A percentile compares a stretch with the other conserved stretches of the same genome.
Evolutionary conservation across 2,797 vertebrate genomes (phyloP).

Genomic region (Rachycentron canadum): DNA sequence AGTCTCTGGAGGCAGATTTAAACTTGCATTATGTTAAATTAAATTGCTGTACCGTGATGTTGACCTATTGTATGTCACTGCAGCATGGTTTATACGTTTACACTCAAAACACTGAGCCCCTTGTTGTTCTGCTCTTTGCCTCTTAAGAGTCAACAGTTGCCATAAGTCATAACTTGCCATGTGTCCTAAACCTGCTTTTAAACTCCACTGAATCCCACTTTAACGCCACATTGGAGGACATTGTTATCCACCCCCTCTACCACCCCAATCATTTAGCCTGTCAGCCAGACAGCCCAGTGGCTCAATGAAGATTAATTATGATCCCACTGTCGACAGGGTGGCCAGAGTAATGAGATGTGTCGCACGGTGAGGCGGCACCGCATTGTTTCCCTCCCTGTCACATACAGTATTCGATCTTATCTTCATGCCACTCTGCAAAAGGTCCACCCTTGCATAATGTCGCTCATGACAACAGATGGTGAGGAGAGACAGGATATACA

Average conservation of each 20-base stretch:
- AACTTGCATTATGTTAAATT: constrained; percentile 15
- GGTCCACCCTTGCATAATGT: constrained; percentile 38
- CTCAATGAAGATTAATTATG: constrained; percentile 81
- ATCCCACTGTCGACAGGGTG: constrained; percentile 61
- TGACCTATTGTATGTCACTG: constrained; percentile 6
- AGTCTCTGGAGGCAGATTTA: constrained; percentile 18
- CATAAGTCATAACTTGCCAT: constrained; percentile 14
- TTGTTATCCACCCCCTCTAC: constrained; percentile 56
- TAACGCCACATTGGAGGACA: constrained; percentile 59
- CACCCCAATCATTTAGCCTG: constrained; percentile 74
- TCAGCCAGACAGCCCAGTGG: constrained; percentile 63
- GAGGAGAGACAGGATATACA: constrained; percentile 26
- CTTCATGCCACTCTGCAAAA: constrained; percentile 36
- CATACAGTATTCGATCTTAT: constrained; percentile 49
- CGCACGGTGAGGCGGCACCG: constrained; percentile 39
- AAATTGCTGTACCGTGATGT: neutral
- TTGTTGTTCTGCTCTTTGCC: constrained; percentile 26
- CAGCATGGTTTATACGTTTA: constrained; percentile 7
- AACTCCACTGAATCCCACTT: constrained; percentile 60
- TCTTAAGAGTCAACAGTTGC: constrained; percentile 35
- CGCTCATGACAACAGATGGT: constrained; percentile 49
- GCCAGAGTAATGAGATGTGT: constrained; percentile 73
- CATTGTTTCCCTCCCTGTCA: constrained; percentile 58
- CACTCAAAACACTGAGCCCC: constrained; percentile 8
- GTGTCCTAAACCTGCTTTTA: constrained; percentile 47